Conservation (phyloP, 2,888 invertebrate genomes). For the Lacanobia oleracea region DNA sequence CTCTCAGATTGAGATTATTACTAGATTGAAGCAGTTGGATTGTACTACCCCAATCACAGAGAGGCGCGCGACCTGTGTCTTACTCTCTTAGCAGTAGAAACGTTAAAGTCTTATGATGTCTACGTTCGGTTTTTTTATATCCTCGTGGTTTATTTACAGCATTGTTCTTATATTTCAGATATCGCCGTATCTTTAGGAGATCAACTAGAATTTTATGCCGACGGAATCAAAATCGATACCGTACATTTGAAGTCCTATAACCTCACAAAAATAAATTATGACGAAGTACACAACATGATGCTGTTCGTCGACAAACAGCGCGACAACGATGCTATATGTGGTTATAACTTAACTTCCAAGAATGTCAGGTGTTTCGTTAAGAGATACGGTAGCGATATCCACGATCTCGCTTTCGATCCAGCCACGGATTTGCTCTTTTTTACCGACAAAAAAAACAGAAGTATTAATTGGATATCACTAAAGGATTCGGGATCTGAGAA, state of each 20-base stretch:
- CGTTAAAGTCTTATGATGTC: no score
- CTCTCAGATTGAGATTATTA: no score
- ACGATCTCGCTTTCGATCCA: conserved; percentile 94
- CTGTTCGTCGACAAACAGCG: conserved; percentile 92
- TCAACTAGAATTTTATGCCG: conserved; percentile 92
- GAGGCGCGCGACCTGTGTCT: no score
- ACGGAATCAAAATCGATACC: conserved; percentile 73
- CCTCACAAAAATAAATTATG: conserved; percentile 92
- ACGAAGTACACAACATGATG: conserved; percentile 91
- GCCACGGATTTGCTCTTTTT: conserved; percentile 94
- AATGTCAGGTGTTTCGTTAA: conserved; percentile 83
- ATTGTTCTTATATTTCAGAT: conserved; percentile 90
- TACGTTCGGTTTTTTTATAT: neutral
- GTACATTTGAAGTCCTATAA: neutral
- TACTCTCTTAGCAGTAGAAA: no score
- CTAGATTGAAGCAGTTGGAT: no score
- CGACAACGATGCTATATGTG: conserved; percentile 93
- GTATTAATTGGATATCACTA: conserved; percentile 90
- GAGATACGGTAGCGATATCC: conserved; percentile 90
- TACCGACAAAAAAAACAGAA: conserved; percentile 93
- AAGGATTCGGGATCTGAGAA: conserved; percentile 74
- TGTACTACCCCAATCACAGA: no score
- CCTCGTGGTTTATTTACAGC: neutral
- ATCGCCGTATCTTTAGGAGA: conserved; percentile 93
- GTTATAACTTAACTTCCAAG: conserved; percentile 82